Percentiles rank a stretch among this genome's conserved stretches.
phyloP scores from a whole-genome alignment of 1,140 invertebrate genomes.

The Lithobius niger region DNA sequence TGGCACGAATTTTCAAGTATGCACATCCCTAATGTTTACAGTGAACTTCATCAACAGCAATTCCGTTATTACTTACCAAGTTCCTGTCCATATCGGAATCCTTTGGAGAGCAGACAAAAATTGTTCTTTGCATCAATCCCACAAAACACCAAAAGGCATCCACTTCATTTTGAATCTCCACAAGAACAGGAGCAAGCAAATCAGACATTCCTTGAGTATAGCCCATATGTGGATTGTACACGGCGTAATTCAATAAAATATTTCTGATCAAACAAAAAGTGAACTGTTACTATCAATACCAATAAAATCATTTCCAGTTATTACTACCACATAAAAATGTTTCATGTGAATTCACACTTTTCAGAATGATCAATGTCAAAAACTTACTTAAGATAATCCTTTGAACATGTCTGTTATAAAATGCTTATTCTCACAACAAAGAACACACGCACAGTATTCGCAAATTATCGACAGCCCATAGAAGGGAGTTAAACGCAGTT shows the following conservation, averaged over 20 bases:
- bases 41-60: background rate
- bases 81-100: constrained; percentile 89
- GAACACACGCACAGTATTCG: too few species aligned
- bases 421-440: too few species aligned
- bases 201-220: constrained; percentile 90
- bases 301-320: too few species aligned
- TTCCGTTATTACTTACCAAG: constrained; percentile 40
- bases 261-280: constrained; percentile 39
- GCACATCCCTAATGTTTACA: background rate
- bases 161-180: constrained; percentile 72
- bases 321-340: too few species aligned
- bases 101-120: constrained; percentile 82
- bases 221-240: constrained; percentile 69
- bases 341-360: too few species aligned
- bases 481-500: too few species aligned
- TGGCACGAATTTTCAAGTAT: too few species aligned
- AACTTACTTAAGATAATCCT: too few species aligned
- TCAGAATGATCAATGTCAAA: too few species aligned
- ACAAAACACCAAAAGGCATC: constrained; percentile 91
- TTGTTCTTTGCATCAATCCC: constrained; percentile 73
- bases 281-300: too few species aligned
- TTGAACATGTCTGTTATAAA: too few species aligned
- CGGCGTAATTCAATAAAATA: constrained; percentile 80
- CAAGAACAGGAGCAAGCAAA: constrained; percentile 69
- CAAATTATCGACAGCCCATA: too few species aligned